These are phyloP conservation scores for Brachionus angularis DNA, from an alignment of 1,140 invertebrate genomes.

Conservation along the genomic window DNA sequence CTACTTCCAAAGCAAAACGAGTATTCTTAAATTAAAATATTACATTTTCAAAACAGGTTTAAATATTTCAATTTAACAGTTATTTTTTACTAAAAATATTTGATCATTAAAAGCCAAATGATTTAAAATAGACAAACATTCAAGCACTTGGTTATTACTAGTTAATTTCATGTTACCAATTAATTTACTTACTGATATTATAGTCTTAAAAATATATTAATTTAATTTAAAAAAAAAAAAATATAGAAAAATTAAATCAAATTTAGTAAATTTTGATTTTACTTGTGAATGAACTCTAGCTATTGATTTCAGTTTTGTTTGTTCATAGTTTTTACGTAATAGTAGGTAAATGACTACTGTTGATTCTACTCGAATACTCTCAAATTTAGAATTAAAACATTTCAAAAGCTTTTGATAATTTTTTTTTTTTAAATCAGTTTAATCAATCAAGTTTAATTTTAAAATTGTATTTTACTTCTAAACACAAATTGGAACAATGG, in stretches of 20 bases:
- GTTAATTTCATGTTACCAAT: slow-evolving; percentile 77
- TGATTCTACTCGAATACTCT: slow-evolving; percentile 75
- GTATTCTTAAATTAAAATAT: background rate
- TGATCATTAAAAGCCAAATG: slow-evolving; percentile 79
- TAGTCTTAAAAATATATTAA: too few relatives aligned
- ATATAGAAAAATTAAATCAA: too few relatives aligned
- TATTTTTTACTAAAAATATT: too few relatives aligned
- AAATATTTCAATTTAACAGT: background rate
- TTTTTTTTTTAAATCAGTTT: background rate
- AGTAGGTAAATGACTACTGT: slow-evolving; percentile 82
- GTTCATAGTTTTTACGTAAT: slow-evolving; percentile 88
- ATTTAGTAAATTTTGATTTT: too few relatives aligned
- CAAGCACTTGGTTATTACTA: slow-evolving; percentile 82
- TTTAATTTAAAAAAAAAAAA: slow-evolving; percentile 48
- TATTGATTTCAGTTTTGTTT: slow-evolving; percentile 72
- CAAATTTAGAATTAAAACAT: slow-evolving; percentile 74
- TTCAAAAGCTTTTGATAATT: slow-evolving; percentile 61
- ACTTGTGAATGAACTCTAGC: slow-evolving; percentile 80
- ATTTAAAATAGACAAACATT: slow-evolving; percentile 83
- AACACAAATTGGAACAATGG: slow-evolving; percentile 13
- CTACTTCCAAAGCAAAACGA: slow-evolving; percentile 75
- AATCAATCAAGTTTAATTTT: too few relatives aligned
- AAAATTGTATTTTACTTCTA: background rate
- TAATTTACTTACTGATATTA: slow-evolving; percentile 85
- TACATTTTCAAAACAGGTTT: too few relatives aligned